Percentiles rank a stretch among this genome's conserved stretches.
Conservation (phyloP, 2,113 vertebrate genomes). For the Ploceus nigricollis region DNA sequence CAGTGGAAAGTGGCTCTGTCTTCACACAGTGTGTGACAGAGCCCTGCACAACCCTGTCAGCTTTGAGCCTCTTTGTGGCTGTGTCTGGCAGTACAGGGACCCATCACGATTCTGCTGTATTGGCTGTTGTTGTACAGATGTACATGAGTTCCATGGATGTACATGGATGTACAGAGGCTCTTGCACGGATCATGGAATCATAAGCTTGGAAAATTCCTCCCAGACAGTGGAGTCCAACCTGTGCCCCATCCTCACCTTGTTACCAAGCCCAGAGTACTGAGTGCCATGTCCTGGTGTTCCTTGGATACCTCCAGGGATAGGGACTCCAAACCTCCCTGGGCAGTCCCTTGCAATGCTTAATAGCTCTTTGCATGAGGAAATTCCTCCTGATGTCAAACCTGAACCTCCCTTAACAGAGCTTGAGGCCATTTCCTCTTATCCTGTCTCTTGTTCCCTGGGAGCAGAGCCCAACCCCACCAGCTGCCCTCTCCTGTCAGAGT, state of each 20-base stretch:
- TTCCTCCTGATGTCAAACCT: not conserved
- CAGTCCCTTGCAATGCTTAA: not conserved
- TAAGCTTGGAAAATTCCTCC: not conserved
- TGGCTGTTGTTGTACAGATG: accelerated
- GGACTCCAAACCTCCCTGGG: not conserved
- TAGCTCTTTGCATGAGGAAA: not conserved
- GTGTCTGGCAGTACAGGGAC: not conserved
- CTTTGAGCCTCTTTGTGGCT: accelerated
- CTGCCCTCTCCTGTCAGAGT: not conserved
- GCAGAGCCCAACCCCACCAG: accelerated
- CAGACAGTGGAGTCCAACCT: not conserved
- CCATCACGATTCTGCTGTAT: not conserved
- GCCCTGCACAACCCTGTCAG: not conserved
- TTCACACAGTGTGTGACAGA: not conserved
- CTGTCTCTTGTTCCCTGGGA: not conserved
- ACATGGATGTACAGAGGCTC: no score
- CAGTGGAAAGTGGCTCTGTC: not conserved
- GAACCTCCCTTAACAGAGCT: accelerated
- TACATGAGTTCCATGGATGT: accelerated
- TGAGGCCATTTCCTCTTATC: not conserved
- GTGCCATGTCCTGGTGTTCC: not conserved
- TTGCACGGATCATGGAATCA: not conserved
- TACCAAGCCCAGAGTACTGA: not conserved
- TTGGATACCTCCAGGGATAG: not conserved
- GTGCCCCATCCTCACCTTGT: not conserved